Conservation (phyloP, 2,797 vertebrate species). For the Hafferia zeledoni region DNA sequence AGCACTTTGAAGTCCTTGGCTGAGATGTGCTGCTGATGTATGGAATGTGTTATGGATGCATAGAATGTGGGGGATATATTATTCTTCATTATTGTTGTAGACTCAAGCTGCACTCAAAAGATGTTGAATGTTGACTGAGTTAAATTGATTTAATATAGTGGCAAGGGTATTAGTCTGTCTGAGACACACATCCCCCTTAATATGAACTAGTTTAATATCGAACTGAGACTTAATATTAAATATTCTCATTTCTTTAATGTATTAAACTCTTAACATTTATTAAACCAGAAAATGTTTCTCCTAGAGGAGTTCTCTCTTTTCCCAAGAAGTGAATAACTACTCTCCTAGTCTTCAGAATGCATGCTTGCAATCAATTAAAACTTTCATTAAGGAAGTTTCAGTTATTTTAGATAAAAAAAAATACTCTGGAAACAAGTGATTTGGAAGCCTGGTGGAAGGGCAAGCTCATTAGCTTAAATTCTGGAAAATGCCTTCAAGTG, state of each 20-base stretch:
- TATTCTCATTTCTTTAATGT: neutral
- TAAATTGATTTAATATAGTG: neutral
- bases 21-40: neutral
- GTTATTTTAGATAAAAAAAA: neutral
- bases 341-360: neutral
- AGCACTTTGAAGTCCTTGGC: neutral
- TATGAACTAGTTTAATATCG: neutral
- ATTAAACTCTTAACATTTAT: neutral
- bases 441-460: neutral
- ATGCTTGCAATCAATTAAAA: neutral
- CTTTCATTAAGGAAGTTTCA: neutral
- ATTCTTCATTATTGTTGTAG: neutral
- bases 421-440: neutral
- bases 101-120: neutral
- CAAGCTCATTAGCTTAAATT: neutral
- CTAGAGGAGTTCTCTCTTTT: neutral
- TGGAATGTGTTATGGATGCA: neutral
- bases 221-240: neutral
- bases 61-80: neutral
- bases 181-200: accelerated
- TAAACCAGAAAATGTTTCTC: neutral
- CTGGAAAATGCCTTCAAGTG: neutral
- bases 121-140: neutral
- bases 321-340: neutral
- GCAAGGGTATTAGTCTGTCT: neutral